Evolutionary conservation across 2,888 invertebrate genomes (phyloP).

Genomic region (Polymixis flavicincta): DNA sequence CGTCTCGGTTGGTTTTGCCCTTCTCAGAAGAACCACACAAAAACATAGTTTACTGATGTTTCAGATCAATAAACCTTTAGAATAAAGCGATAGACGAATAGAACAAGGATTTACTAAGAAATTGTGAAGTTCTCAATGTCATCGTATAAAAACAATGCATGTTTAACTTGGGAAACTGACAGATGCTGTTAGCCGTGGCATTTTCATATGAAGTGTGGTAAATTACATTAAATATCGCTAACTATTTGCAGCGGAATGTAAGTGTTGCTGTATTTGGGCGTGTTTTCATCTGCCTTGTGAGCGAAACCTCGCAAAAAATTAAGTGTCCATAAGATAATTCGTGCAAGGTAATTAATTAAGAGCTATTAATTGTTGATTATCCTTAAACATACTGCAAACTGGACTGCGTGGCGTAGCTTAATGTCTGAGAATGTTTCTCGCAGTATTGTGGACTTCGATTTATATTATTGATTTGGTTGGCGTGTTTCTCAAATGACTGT

Average conservation of each 20-base stretch:
- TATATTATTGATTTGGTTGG: constrained; percentile 54
- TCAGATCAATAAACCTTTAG: constrained; percentile 43
- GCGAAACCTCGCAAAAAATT: constrained; percentile 73
- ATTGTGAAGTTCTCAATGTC: constrained; percentile 27
- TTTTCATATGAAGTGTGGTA: constrained; percentile 59
- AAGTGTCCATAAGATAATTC: constrained; percentile 72
- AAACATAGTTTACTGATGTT: constrained; percentile 54
- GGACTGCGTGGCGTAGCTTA: constrained; percentile 58
- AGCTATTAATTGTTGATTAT: constrained; percentile 82
- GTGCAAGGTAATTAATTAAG: constrained; percentile 83
- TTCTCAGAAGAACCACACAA: constrained; percentile 54
- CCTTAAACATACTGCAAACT: constrained; percentile 74
- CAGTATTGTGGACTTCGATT: constrained; percentile 55
- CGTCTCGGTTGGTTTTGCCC: constrained; percentile 22
- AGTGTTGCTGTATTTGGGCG: constrained; percentile 69
- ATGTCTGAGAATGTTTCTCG: constrained; percentile 55
- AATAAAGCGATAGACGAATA: constrained; percentile 31
- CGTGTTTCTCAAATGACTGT: constrained; percentile 32
- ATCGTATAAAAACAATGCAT: constrained; percentile 41
- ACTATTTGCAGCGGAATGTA: constrained; percentile 68
- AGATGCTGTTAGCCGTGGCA: constrained; percentile 48
- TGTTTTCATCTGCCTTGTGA: constrained; percentile 67
- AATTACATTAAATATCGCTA: constrained; percentile 63
- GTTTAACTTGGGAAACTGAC: constrained; percentile 34
- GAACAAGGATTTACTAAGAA: constrained; percentile 24